Percentiles rank a stretch among this genome's conserved stretches.
Evolutionary conservation across 1,140 invertebrate genomes (phyloP).

Genomic region (Hycleus phaleratus): DNA sequence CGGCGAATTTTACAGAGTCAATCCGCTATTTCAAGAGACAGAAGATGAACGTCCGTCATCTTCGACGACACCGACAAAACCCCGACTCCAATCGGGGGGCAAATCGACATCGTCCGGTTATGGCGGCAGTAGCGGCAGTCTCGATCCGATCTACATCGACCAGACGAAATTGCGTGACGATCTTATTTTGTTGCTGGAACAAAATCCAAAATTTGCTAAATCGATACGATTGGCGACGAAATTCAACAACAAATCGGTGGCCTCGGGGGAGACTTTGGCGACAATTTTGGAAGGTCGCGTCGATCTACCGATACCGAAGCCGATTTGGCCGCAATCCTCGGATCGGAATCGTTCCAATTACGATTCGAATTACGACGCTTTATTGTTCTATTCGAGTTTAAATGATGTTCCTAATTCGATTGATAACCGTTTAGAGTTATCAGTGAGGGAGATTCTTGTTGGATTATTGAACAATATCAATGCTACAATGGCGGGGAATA

Average conservation of each 20-base stretch:
- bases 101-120: constrained; percentile 38
- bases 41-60: constrained; percentile 5
- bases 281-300: constrained; percentile 39
- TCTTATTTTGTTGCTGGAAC: constrained; percentile 28
- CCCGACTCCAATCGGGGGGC: constrained; percentile 5
- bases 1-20: constrained; percentile 20
- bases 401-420: constrained; percentile 19
- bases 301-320: constrained; percentile 35
- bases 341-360: constrained; percentile 9
- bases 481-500: constrained; percentile 42
- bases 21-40: constrained; percentile 24
- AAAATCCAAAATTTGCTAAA: constrained; percentile 36
- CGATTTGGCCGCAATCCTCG: constrained; percentile 34
- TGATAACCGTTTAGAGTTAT: constrained; percentile 22
- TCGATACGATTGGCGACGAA: constrained; percentile 25
- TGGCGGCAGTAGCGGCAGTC: constrained; percentile 28
- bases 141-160: constrained; percentile 26
- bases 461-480: constrained; percentile 43
- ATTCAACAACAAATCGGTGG: constrained; percentile 19
- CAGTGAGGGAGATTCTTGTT: constrained; percentile 41
- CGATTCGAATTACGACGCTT: constrained; percentile 35
- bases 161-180: constrained; percentile 26
- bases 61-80: constrained; percentile 2
- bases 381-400: constrained; percentile 35
- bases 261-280: constrained; percentile 34